These are phyloP conservation scores for Drosophila mayaguana DNA, from an alignment of 2,888 invertebrate species.

Conservation along the genomic window DNA sequence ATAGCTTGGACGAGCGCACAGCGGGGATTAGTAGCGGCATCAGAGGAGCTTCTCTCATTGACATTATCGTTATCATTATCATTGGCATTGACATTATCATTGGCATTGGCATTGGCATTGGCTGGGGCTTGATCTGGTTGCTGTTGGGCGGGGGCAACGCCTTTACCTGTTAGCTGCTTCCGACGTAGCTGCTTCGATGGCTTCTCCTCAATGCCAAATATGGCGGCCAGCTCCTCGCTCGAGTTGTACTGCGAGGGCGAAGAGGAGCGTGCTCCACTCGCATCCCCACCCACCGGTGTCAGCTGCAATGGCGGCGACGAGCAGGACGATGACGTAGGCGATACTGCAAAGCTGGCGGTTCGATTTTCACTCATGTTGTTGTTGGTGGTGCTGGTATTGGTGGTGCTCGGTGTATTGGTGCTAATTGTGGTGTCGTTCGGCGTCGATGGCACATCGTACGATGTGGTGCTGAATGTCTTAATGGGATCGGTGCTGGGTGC, in stretches of 20 bases:
- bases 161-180: conserved; percentile 69
- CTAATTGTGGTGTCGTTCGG: conserved; percentile 81
- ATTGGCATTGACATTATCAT: conserved; percentile 15
- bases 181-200: conserved; percentile 59
- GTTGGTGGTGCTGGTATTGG: conserved; percentile 38
- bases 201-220: conserved; percentile 86
- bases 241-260: conserved; percentile 88
- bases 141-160: conserved; percentile 54
- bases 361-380: conserved; percentile 44
- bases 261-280: conserved; percentile 64
- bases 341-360: conserved; percentile 21
- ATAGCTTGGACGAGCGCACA: conserved; percentile 57
- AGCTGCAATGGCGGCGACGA: conserved; percentile 82
- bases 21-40: conserved; percentile 72
- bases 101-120: conserved; percentile 17
- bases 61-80: conserved; percentile 4
- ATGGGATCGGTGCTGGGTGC: conserved; percentile 85
- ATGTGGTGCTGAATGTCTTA: conserved; percentile 85
- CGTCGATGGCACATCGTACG: conserved; percentile 84
- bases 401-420: conserved; percentile 56
- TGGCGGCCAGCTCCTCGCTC: conserved; percentile 88
- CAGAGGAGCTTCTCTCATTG: conserved; percentile 23
- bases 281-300: conserved; percentile 71
- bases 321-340: conserved; percentile 57
- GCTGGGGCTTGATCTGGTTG: conserved; percentile 26